Evolutionary conservation across 2,113 vertebrate genomes (phyloP).

Genomic region (Percina caprodes): DNA sequence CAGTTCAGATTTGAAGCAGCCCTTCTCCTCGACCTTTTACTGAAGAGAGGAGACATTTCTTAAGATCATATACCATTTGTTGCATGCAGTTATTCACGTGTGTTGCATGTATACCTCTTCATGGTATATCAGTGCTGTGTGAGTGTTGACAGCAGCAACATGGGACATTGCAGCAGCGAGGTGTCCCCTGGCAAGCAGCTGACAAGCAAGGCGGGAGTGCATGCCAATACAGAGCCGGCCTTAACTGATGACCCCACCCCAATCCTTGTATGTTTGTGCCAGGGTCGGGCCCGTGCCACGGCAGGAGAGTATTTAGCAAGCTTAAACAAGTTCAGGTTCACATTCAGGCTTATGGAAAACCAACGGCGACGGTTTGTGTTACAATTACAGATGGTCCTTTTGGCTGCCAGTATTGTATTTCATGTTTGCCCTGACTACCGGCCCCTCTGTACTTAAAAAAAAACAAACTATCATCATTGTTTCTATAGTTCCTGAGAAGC

Average conservation of each 20-base stretch:
- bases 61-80: constrained; percentile 45
- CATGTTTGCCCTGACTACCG: constrained; percentile 49
- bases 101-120: neutral
- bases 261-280: constrained; percentile 62
- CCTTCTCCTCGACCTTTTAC: constrained; percentile 53
- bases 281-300: constrained; percentile 70
- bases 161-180: constrained; percentile 64
- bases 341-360: constrained; percentile 53
- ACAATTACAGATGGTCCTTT: constrained; percentile 55
- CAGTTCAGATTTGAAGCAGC: constrained; percentile 42
- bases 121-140: constrained; percentile 33
- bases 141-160: constrained; percentile 76
- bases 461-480: constrained; percentile 61
- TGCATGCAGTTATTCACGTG: constrained; percentile 44
- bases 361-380: constrained; percentile 55
- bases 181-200: constrained; percentile 76
- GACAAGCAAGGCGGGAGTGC: constrained; percentile 74
- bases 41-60: constrained; percentile 40
- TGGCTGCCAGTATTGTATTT: constrained; percentile 57
- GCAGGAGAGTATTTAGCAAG: constrained; percentile 76
- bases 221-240: constrained; percentile 69
- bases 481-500: constrained; percentile 69
- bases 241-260: constrained; percentile 79
- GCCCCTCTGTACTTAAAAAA: constrained; percentile 19
- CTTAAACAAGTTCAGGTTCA: constrained; percentile 75